Evolutionary conservation across 2,888 invertebrate genomes (phyloP), one percentile per base, ranked within the genome.

Genomic region (Drosophila acutilabella): DNA sequence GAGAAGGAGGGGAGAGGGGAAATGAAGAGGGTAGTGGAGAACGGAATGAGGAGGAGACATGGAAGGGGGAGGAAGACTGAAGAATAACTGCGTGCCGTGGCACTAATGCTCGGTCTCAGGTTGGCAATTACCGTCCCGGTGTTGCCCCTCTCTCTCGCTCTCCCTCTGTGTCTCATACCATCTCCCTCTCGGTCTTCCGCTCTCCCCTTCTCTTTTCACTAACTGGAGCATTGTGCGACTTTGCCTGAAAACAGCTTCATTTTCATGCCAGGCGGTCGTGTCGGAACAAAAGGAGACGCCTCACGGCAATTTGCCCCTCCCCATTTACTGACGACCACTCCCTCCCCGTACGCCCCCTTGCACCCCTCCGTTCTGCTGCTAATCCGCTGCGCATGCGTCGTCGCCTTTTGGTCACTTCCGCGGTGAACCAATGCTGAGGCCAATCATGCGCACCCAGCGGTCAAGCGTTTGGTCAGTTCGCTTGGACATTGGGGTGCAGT

Each of bases 31-130:
- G 13, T 13, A 36, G 36, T 4, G 11, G 6, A 30, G 36, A 23
- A 44, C n/a, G 66, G 13, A 20, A 20, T 20, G 20, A n/a, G 42
- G 7, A 13, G 3, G 33, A 2, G 33, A 42, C 8, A 5, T 40
- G 11, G n/a, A 5, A 33, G 10, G 2, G 14, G 44, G n/a, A 47
- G 33, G 57, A 13, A 13, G n/a, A 16, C 14, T 7, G 40, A 41
- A 13, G 30, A 36, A 53, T 40, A 59, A 33, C 60, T 86, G 74
- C 83, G 83, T 83, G 83, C 70, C 78, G 57, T 8, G 78, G 68
- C 88, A 86, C 89, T 83, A 83, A 83, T 88, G 65, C 58, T 18
- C 10, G 64, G 87, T 80, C 87, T 83, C 87, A 83, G 72, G 65
- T 47, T 79, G 65, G 71, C 74, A 86, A 86, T 81, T 86, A 86